Evolutionary conservation across 2,113 vertebrate species (phyloP).

Genomic region (Psophia crepitans): DNA sequence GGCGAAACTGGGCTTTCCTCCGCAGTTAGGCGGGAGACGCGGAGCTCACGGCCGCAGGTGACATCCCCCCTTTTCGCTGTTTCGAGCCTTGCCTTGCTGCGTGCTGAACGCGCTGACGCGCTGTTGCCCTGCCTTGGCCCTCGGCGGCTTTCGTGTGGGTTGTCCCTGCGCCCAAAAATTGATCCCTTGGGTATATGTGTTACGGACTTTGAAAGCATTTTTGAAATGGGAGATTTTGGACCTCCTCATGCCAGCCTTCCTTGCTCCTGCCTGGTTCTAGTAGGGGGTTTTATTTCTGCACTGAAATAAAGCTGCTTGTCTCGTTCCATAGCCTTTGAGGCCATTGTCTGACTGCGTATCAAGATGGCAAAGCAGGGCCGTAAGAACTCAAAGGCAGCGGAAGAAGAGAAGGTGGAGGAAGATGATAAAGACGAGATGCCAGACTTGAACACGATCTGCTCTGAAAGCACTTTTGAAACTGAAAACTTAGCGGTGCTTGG

Average conservation of each 20-base stretch:
- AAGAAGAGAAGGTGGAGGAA: neutral
- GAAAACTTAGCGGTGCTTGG: neutral
- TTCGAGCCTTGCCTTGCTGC: neutral
- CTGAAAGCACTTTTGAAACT: neutral
- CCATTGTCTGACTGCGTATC: neutral
- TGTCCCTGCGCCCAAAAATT: neutral
- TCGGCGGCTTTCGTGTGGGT: neutral
- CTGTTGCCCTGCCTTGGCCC: neutral
- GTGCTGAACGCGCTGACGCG: accelerated
- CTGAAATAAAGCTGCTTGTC: neutral
- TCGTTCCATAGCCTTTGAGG: neutral
- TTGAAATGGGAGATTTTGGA: neutral
- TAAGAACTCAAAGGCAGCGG: neutral
- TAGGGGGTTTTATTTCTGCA: neutral
- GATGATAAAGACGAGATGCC: neutral
- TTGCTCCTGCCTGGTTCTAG: neutral
- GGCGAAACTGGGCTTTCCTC: neutral
- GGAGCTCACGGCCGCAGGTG: neutral
- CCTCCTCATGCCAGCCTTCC: neutral
- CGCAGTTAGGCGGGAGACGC: accelerated
- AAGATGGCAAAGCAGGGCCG: neutral
- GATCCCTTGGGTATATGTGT: too few relatives aligned
- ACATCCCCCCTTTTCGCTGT: too few relatives aligned
- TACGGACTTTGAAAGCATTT: neutral
- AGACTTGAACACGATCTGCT: neutral